Conservation (phyloP, 2,888 invertebrate species). For the Dasysyrphus tricinctus region DNA sequence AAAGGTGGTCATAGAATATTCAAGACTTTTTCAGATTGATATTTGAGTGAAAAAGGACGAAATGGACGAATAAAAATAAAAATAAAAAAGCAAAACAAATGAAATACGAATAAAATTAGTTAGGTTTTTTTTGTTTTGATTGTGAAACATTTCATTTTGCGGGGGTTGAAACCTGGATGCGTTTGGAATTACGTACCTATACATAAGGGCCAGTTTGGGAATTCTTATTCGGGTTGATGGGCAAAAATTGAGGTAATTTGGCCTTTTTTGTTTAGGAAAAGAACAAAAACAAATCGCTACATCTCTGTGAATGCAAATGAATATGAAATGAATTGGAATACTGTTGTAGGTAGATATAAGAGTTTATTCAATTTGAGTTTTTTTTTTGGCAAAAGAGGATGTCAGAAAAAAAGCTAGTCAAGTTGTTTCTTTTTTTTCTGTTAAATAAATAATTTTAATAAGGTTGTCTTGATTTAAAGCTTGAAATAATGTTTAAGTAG, state of each 20-base stretch:
- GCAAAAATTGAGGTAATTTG: constrained; percentile 41
- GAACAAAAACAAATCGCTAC: constrained; percentile 45
- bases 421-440: constrained; percentile 11
- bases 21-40: constrained; percentile 72
- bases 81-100: constrained; percentile 55
- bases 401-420: constrained; percentile 2
- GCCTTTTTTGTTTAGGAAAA: constrained; percentile 1
- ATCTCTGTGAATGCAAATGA: constrained; percentile 59
- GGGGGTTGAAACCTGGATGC: constrained; percentile 24
- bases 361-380: constrained; percentile 49
- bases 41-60: constrained; percentile 71
- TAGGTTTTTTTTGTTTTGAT: constrained; percentile 42
- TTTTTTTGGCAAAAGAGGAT: background rate
- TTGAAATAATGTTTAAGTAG: constrained; percentile 38
- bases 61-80: constrained; percentile 3
- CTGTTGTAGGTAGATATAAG: background rate
- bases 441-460: constrained; percentile 49
- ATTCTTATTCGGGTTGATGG: constrained; percentile 46
- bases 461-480: constrained; percentile 51
- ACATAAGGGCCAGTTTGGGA: constrained; percentile 71
- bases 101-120: constrained; percentile 73
- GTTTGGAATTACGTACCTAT: background rate
- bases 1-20: constrained; percentile 72
- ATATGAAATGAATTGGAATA: constrained; percentile 62
- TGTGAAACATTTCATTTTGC: constrained; percentile 54